Evolutionary conservation across 2,797 vertebrate genomes (phyloP), one percentile per base, ranked within the genome.

Genomic region (Rhabdophis nuchalis): DNA sequence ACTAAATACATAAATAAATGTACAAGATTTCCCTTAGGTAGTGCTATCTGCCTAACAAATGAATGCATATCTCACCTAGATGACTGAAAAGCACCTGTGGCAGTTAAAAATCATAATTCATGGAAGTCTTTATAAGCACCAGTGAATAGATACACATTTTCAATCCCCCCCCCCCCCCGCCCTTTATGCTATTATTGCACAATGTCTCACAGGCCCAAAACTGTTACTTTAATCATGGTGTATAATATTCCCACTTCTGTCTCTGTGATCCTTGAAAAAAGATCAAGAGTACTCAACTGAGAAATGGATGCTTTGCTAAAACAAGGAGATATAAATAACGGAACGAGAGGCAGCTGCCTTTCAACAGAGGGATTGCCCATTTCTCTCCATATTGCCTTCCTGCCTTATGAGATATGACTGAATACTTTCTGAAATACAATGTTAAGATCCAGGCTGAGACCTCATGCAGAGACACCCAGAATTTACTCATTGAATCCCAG

Each of bases 221-320:
- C 77, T 94, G 57, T 92, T 91, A 92, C 91, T 92, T 91, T 89
- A 50, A 54, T 29, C 87, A 54, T 92, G n/a, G 9, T 2, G 64
- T 20, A 32, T 57, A 88, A 92, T 93, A 93, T 91, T 94, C 58
- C 36, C 50, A 91, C 87, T 68, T 29, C 9, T 41, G 10, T 50
- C 46, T 64, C 57, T 91, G 14, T 53, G 52, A 92, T 77, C 27
- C 13, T 57, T 92, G 53, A 91, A 0, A 0, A 82, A 3, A 50
- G 53, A 90, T 54, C 52, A 90, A 8, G 77, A 88, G 64, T 9
- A 23, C 25, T 53, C 87, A 77, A 58, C 11, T 23, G 52, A 88
- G 89, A 93, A 88, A 1, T 0, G 32, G 23, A 57, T 86, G 13
- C 2, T 92, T 93, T 92, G 27, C 56, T 86, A 61, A 88, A 88